Percentiles rank a stretch among this genome's conserved stretches.
phyloP scores from a whole-genome alignment of 2,888 invertebrate genomes.

The Hirudinaria manillensis region DNA sequence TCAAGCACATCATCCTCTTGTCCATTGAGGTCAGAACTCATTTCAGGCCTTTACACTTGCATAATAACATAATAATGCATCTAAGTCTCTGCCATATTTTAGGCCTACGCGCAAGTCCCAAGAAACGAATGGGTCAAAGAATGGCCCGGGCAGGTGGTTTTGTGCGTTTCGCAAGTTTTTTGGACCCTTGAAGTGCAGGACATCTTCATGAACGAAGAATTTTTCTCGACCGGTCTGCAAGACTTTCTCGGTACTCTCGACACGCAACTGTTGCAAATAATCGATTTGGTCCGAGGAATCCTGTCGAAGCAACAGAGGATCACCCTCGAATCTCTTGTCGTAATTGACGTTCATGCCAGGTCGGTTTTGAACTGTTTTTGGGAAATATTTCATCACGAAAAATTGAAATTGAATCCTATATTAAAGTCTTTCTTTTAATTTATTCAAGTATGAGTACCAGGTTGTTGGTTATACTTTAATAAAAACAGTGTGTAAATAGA shows the following conservation, averaged over 20 bases:
- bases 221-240: constrained; percentile 52
- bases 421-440: neutral
- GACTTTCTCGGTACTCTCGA: constrained; percentile 60
- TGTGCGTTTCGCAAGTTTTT: constrained; percentile 71
- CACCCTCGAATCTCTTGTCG: constrained; percentile 78
- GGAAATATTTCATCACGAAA: neutral
- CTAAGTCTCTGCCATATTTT: constrained; percentile 5
- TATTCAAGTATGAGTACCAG: too few relatives aligned
- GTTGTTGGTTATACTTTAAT: too few relatives aligned
- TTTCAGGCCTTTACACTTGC: neutral
- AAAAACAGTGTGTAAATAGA: too few relatives aligned
- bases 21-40: constrained; percentile 56
- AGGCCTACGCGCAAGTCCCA: constrained; percentile 50
- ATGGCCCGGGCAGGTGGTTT: constrained; percentile 88
- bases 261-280: constrained; percentile 68
- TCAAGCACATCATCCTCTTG: constrained; percentile 62
- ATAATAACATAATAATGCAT: neutral
- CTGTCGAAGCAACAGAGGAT: constrained; percentile 78
- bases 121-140: constrained; percentile 74
- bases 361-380: neutral
- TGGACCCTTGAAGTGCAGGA: constrained; percentile 76
- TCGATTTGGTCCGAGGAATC: constrained; percentile 69
- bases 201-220: constrained; percentile 57
- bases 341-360: constrained; percentile 34
- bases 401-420: neutral